Evolutionary conservation across 2,888 invertebrate genomes (phyloP).

Genomic region (Trichopoda pennipes): DNA sequence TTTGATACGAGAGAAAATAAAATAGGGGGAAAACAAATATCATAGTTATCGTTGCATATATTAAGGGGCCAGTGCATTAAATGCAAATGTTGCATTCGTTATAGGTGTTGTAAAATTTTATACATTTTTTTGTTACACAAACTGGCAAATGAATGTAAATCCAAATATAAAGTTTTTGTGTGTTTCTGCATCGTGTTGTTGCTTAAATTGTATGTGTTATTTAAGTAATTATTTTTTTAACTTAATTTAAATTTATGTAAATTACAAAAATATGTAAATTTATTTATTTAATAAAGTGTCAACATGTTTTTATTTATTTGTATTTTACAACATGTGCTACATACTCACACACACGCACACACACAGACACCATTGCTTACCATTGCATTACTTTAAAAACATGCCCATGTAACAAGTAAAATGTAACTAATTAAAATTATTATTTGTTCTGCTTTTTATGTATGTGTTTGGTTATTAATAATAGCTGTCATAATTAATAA

Average conservation of each 20-base stretch:
- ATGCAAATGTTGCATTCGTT: constrained; percentile 68
- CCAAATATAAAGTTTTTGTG: constrained; percentile 3
- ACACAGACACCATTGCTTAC: too few relatives aligned
- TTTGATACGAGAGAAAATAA: constrained; percentile 36
- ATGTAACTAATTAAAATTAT: constrained; percentile 62
- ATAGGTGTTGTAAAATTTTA: constrained; percentile 59
- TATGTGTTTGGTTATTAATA: constrained; percentile 48
- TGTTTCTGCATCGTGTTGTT: too few relatives aligned
- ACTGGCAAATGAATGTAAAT: constrained; percentile 1
- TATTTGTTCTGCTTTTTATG: constrained; percentile 13
- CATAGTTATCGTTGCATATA: constrained; percentile 65
- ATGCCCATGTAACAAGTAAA: constrained; percentile 37
- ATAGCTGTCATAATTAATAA: constrained; percentile 44
- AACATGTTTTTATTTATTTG: constrained; percentile 53
- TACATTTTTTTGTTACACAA: constrained; percentile 35
- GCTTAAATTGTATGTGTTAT: constrained; percentile 27
- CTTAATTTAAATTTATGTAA: constrained; percentile 72
- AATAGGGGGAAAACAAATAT: constrained; percentile 53
- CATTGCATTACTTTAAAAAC: constrained; percentile 54
- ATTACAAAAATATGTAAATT: constrained; percentile 68
- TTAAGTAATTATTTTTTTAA: constrained; percentile 61
- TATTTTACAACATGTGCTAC: not conserved
- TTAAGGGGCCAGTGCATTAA: constrained; percentile 68
- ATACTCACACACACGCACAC: constrained; percentile 7
- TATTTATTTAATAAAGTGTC: constrained; percentile 68